These are phyloP conservation scores for Mixornis gularis DNA, from an alignment of 2,113 vertebrate genomes.

Conservation along the genomic window DNA sequence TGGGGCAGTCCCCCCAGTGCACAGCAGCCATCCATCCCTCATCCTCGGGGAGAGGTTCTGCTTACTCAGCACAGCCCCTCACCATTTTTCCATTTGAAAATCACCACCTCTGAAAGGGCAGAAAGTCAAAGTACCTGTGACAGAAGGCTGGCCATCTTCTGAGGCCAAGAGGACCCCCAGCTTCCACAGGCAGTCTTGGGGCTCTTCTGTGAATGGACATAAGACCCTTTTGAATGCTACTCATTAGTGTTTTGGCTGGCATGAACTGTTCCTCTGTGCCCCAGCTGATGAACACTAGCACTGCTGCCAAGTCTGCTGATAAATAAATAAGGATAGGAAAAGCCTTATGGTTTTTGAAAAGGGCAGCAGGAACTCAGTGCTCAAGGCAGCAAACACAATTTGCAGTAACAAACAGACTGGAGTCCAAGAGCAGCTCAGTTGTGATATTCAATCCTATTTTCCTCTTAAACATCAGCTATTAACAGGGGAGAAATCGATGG, in stretches of 20 bases:
- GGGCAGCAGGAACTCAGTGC: neutral
- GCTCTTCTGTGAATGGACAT: neutral
- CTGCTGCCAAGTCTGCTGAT: neutral
- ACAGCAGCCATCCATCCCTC: neutral
- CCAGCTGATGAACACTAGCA: neutral
- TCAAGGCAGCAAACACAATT: neutral
- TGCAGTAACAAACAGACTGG: neutral
- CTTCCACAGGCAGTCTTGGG: neutral
- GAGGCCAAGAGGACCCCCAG: neutral
- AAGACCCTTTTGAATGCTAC: neutral
- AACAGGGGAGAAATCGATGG: neutral
- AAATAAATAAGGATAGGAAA: neutral
- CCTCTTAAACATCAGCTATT: neutral
- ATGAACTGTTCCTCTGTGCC: neutral
- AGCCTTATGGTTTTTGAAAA: neutral
- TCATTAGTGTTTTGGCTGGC: neutral
- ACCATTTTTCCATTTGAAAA: neutral
- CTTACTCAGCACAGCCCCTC: neutral
- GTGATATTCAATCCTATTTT: neutral
- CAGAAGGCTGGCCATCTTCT: neutral
- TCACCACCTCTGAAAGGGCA: neutral
- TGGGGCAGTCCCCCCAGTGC: neutral
- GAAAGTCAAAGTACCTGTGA: neutral
- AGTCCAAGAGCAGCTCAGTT: neutral
- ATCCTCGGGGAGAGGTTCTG: rapidly evolving